phyloP scores from a whole-genome alignment of 2,797 vertebrate species.

The Synanceia verrucosa region DNA sequence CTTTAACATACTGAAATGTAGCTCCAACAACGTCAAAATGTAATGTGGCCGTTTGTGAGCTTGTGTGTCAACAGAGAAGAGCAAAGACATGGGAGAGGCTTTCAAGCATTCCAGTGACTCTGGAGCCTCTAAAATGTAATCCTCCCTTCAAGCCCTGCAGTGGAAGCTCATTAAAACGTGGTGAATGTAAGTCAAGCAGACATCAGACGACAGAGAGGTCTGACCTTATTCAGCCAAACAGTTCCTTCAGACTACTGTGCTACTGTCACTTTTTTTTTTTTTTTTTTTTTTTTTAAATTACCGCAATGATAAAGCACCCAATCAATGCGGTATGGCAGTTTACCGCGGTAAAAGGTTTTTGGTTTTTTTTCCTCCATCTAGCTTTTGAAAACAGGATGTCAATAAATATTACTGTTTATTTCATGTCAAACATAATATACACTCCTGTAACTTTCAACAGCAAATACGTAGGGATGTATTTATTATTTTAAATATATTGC shows the following conservation, averaged over 20 bases:
- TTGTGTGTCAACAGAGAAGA: constrained; percentile 27
- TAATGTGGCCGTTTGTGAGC: not conserved
- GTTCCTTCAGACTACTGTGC: not conserved
- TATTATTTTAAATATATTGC: no score
- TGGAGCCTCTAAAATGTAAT: constrained; percentile 23
- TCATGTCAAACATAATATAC: no score
- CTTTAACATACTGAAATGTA: not conserved
- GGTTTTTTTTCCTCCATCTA: no score
- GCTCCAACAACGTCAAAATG: not conserved
- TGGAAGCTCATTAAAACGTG: constrained; percentile 36
- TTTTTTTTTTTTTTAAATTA: no score
- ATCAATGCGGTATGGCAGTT: no score
- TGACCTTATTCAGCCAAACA: not conserved
- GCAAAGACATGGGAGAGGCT: constrained; percentile 35
- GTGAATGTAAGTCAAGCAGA: constrained; percentile 46
- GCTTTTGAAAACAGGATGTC: no score
- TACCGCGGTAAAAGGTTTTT: no score
- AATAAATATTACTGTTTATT: no score
- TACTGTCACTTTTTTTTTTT: no score
- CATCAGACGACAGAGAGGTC: constrained; percentile 2
- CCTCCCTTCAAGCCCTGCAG: constrained; percentile 16
- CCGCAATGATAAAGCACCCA: no score
- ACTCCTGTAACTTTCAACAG: no score
- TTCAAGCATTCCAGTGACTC: constrained; percentile 39
- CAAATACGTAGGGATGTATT: no score